phyloP scores from a whole-genome alignment of 2,797 vertebrate genomes.

The Discoglossus pictus region DNA sequence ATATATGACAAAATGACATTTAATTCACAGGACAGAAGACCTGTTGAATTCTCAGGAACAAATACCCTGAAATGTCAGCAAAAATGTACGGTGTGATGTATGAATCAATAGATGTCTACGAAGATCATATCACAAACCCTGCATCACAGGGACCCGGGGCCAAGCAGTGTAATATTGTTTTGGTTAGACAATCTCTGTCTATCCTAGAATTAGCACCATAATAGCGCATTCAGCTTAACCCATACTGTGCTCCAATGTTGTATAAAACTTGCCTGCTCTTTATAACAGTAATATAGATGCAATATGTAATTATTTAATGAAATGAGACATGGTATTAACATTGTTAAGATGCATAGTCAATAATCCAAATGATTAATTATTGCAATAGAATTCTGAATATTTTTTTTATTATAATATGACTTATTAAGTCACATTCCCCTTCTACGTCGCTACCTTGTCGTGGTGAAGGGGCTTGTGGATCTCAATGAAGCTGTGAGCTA shows the following conservation, averaged over 20 bases:
- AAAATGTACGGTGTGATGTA: conserved; percentile 43
- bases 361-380: no score
- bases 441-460: no score
- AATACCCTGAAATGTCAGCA: conserved; percentile 39
- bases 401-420: no score
- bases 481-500: no score
- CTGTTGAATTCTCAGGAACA: conserved; percentile 30
- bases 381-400: no score
- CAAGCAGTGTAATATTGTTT: conserved; percentile 6
- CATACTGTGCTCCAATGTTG: background rate
- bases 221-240: background rate
- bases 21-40: conserved; percentile 20
- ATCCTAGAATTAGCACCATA: conserved; percentile 4
- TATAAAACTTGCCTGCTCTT: no score
- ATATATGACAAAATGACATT: conserved; percentile 35
- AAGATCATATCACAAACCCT: conserved; percentile 38
- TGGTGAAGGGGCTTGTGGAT: no score
- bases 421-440: no score
- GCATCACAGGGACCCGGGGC: conserved; percentile 17
- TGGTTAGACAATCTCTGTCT: conserved; percentile 5
- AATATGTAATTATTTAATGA: no score
- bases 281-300: background rate
- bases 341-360: no score
- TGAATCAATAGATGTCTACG: conserved; percentile 45
- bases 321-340: no score